Percentiles rank a stretch among this genome's conserved stretches.
phyloP scores from a whole-genome alignment of 2,888 invertebrate species.

The Parasteatoda lunata region DNA sequence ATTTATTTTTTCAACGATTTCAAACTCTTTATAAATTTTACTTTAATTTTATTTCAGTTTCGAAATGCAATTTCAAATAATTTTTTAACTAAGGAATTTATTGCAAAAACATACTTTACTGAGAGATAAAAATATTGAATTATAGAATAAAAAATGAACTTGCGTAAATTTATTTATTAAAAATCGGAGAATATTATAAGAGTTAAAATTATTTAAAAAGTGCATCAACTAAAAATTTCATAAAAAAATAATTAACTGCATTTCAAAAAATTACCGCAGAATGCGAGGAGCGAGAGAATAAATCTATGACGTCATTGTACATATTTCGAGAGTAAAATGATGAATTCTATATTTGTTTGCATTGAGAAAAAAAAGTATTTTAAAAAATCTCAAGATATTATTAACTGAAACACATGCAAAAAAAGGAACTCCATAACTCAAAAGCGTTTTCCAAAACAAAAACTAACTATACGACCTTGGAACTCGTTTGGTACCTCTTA shows the following conservation, averaged over 20 bases:
- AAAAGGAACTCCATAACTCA: neutral
- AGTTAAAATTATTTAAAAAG: too few relatives aligned
- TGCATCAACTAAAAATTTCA: too few relatives aligned
- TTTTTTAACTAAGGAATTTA: too few relatives aligned
- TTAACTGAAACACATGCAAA: neutral
- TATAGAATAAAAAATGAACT: too few relatives aligned
- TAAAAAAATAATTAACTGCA: constrained; percentile 63
- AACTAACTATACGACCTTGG: constrained; percentile 57
- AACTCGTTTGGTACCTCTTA: constrained; percentile 58
- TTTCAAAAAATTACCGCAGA: constrained; percentile 60
- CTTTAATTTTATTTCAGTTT: too few relatives aligned
- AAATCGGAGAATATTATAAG: too few relatives aligned
- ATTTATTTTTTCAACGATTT: too few relatives aligned
- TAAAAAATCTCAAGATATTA: neutral
- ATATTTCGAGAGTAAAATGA: constrained; percentile 62
- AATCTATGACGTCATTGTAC: constrained; percentile 63
- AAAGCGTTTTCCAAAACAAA: neutral
- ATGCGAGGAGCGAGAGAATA: constrained; percentile 45
- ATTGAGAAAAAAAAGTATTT: constrained; percentile 18
- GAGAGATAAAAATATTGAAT: too few relatives aligned
- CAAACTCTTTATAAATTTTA: too few relatives aligned
- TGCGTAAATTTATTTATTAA: too few relatives aligned
- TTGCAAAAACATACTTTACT: too few relatives aligned
- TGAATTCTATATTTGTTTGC: constrained; percentile 51
- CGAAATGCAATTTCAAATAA: too few relatives aligned